Percentiles rank a stretch among this genome's conserved stretches.
Conservation (phyloP, 2,113 vertebrate genomes). For the Petroica traversi region DNA sequence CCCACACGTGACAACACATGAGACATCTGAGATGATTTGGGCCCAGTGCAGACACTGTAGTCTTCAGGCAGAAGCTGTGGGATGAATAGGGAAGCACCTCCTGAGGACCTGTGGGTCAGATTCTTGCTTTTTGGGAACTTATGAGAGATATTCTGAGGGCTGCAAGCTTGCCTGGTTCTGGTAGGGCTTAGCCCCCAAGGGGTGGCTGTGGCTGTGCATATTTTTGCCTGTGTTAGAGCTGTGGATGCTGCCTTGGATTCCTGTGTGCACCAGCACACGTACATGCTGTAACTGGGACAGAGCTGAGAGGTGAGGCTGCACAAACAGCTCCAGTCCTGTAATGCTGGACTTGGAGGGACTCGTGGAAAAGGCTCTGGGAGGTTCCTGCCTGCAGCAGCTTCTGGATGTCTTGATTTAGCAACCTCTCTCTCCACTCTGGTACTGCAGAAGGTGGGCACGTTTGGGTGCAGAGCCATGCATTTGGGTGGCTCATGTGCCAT, state of each 20-base stretch:
- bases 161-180: not conserved
- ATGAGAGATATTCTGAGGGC: not conserved
- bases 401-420: not conserved
- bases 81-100: not conserved
- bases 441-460: not conserved
- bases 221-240: not conserved
- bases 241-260: not conserved
- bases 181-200: not conserved
- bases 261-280: not conserved
- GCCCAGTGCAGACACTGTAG: rapidly evolving
- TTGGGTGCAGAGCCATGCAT: rapidly evolving
- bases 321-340: rapidly evolving
- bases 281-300: not conserved
- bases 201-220: not conserved
- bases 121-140: not conserved
- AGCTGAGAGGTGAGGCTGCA: not conserved
- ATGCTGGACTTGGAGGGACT: not conserved
- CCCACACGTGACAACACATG: not conserved
- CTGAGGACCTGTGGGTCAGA: not conserved
- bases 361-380: not conserved
- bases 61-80: not conserved
- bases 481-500: rapidly evolving
- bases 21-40: not conserved
- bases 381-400: not conserved
- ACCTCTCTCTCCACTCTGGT: not conserved